These are phyloP conservation scores for Geotrypetes seraphini DNA, from an alignment of 2,797 vertebrate species.

Conservation along the genomic window DNA sequence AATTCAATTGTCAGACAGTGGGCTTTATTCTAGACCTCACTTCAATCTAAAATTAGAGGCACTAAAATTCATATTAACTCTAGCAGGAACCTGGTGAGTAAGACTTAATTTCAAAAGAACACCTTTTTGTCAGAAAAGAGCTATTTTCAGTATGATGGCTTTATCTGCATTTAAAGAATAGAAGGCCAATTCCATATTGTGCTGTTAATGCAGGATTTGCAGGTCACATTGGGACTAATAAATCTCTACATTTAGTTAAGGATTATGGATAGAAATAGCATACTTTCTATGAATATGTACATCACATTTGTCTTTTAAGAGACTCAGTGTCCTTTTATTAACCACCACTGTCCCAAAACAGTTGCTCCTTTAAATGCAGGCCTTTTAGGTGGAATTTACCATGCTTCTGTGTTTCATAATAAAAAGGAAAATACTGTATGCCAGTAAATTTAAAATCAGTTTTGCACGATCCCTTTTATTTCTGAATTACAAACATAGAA, in stretches of 20 bases:
- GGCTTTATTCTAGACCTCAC: slow-evolving; percentile 75
- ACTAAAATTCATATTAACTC: slow-evolving; percentile 90
- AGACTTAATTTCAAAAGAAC: slow-evolving; percentile 85
- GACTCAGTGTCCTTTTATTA: slow-evolving; percentile 14
- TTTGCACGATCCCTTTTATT: no score
- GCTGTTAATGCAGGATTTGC: slow-evolving; percentile 83
- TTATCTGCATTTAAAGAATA: slow-evolving; percentile 82
- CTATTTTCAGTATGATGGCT: slow-evolving; percentile 92
- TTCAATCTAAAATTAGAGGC: slow-evolving; percentile 88
- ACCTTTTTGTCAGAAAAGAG: slow-evolving; percentile 79
- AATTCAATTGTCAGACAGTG: slow-evolving; percentile 88
- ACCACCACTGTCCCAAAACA: no score
- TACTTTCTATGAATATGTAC: slow-evolving; percentile 28
- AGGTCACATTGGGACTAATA: slow-evolving; percentile 67
- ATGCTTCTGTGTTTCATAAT: no score
- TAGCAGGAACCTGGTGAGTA: slow-evolving; percentile 76
- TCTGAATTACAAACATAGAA: no score
- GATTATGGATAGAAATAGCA: slow-evolving; percentile 82
- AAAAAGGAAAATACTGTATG: no score
- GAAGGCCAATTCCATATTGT: slow-evolving; percentile 76
- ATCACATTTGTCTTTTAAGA: slow-evolving; percentile 55
- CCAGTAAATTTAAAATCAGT: no score
- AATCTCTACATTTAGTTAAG: no score
- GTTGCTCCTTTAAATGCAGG: no score
- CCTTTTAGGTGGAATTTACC: no score